phyloP scores from a whole-genome alignment of 2,797 vertebrate species.

The Myripristis murdjan region DNA sequence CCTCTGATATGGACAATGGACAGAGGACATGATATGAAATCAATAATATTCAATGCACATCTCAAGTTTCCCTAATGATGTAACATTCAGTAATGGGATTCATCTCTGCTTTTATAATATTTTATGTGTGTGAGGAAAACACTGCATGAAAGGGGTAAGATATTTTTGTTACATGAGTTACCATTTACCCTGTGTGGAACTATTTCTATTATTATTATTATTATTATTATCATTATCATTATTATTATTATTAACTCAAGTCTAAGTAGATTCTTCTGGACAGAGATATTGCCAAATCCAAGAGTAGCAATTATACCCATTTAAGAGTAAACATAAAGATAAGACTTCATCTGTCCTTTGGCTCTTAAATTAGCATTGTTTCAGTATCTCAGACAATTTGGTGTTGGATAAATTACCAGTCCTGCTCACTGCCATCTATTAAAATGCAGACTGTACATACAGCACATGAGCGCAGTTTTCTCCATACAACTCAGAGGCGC shows the following conservation, averaged over 20 bases:
- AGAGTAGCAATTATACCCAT: constrained; percentile 51
- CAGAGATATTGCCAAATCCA: constrained; percentile 57
- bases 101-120: constrained; percentile 56
- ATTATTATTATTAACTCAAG: constrained; percentile 36
- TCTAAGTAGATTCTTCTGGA: constrained; percentile 27
- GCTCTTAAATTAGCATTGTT: constrained; percentile 46
- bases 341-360: constrained; percentile 29
- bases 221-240: no score
- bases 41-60: constrained; percentile 56
- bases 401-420: constrained; percentile 48
- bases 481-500: constrained; percentile 49
- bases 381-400: neutral
- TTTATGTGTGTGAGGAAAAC: constrained; percentile 57
- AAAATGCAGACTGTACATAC: constrained; percentile 58
- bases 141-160: constrained; percentile 37
- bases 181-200: constrained; percentile 56
- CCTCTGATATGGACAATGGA: constrained; percentile 25
- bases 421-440: constrained; percentile 44
- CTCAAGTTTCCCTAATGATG: constrained; percentile 62
- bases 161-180: constrained; percentile 49
- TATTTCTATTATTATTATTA: constrained; percentile 27
- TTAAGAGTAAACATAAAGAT: constrained; percentile 57
- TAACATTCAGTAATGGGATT: constrained; percentile 70
- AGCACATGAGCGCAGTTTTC: constrained; percentile 45
- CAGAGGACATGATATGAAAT: constrained; percentile 52